phyloP scores from a whole-genome alignment of 2,797 vertebrate species.

The Takifugu rubripes region DNA sequence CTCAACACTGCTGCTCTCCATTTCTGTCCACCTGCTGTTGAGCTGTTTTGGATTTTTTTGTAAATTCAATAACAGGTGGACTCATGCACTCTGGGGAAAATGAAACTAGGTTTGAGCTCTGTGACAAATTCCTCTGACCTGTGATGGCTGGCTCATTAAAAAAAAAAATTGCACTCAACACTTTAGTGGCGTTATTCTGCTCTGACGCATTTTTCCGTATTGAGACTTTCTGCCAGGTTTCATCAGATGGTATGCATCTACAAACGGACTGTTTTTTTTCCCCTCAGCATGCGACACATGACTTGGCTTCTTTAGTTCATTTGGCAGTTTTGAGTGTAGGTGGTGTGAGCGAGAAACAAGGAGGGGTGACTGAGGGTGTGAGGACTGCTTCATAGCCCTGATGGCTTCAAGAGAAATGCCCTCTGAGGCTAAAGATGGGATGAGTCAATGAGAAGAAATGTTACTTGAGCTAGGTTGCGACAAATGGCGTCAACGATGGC shows the following conservation, averaged over 20 bases:
- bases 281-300: slow-evolving; percentile 42
- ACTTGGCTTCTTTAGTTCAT: slow-evolving; percentile 55
- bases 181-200: slow-evolving; percentile 42
- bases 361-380: slow-evolving; percentile 37
- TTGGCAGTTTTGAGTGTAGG: slow-evolving; percentile 63
- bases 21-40: slow-evolving; percentile 47
- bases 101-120: slow-evolving; percentile 30
- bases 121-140: slow-evolving; percentile 37
- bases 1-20: slow-evolving; percentile 36
- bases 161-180: slow-evolving; percentile 28
- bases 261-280: slow-evolving; percentile 30
- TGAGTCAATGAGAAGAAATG: slow-evolving; percentile 61
- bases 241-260: slow-evolving; percentile 54
- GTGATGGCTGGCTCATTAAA: slow-evolving; percentile 23
- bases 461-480: slow-evolving; percentile 37
- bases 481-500: slow-evolving; percentile 17
- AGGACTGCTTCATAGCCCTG: slow-evolving; percentile 61
- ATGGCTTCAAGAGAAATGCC: slow-evolving; percentile 55
- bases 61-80: slow-evolving; percentile 32
- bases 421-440: slow-evolving; percentile 65
- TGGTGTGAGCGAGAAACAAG: slow-evolving; percentile 28
- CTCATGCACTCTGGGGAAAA: slow-evolving; percentile 8
- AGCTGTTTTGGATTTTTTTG: slow-evolving; percentile 2
- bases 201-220: slow-evolving; percentile 51
- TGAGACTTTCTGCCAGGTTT: slow-evolving; percentile 44